Conservation (phyloP, 2,888 invertebrate species). For the Penaeus monodon region DNA sequence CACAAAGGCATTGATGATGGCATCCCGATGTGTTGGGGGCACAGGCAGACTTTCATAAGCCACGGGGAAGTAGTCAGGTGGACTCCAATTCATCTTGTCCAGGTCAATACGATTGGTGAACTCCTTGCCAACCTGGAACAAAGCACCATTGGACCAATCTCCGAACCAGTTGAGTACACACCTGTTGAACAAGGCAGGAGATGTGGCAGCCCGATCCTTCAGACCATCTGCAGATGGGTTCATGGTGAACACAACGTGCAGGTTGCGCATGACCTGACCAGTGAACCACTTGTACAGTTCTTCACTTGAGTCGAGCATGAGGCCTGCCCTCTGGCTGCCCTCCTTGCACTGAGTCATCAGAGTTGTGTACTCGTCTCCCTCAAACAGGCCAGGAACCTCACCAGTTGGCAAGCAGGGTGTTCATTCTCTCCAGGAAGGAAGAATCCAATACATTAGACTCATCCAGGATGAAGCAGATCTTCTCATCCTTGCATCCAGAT, state of each 20-base stretch:
- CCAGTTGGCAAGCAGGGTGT: conserved; percentile 98
- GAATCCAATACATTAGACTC: conserved; percentile 99
- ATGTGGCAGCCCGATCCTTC: conserved; percentile 98
- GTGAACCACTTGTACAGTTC: conserved; percentile 99
- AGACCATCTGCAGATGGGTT: conserved; percentile 98
- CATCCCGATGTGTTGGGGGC: conserved; percentile 88
- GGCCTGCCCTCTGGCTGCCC: conserved; percentile 96
- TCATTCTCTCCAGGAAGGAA: conserved; percentile 98
- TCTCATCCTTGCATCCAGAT: conserved; percentile 91
- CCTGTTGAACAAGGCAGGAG: conserved; percentile 98
- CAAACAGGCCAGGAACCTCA: conserved; percentile 94
- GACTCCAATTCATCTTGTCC: conserved; percentile 85
- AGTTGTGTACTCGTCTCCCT: conserved; percentile 98
- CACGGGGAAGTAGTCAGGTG: conserved; percentile 89
- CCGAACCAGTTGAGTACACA: conserved; percentile 99
- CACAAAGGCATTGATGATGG: conserved; percentile 98
- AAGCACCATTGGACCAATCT: conserved; percentile 97
- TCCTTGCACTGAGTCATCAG: conserved; percentile 99
- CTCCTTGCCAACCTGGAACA: conserved; percentile 95
- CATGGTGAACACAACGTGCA: conserved; percentile 99
- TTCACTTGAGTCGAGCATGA: conserved; percentile 98
- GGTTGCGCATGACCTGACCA: conserved; percentile 93
- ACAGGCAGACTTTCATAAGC: conserved; percentile 71
- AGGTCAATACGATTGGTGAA: conserved; percentile 96
- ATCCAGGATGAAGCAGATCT: conserved; percentile 98